These are phyloP conservation scores for Megaleporinus macrocephalus DNA, from an alignment of 2,113 vertebrate species.

Conservation along the genomic window DNA sequence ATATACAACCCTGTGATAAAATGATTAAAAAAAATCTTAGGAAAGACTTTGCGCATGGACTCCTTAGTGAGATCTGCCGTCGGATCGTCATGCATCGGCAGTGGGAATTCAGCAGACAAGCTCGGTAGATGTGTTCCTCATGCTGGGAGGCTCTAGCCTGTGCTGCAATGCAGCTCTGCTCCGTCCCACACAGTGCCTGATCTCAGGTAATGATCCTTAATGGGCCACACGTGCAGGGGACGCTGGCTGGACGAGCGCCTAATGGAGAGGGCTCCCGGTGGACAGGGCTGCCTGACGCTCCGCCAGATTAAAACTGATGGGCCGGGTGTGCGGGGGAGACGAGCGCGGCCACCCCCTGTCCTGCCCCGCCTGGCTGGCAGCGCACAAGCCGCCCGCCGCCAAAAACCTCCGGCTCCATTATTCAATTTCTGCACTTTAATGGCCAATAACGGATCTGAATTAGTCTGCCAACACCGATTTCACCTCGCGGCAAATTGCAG, in stretches of 20 bases:
- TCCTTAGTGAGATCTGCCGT: neutral
- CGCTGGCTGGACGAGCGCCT: conserved; percentile 54
- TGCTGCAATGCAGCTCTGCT: conserved; percentile 26
- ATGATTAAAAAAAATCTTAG: neutral
- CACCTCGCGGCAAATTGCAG: conserved; percentile 63
- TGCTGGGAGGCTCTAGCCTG: neutral
- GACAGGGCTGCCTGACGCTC: conserved; percentile 68
- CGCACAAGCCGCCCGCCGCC: conserved; percentile 19
- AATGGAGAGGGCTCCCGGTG: conserved; percentile 69
- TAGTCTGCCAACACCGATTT: conserved; percentile 79
- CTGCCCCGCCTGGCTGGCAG: conserved; percentile 12
- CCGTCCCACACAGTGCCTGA: conserved; percentile 37
- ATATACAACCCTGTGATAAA: too few species aligned
- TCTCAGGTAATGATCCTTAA: conserved; percentile 70
- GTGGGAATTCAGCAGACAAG: neutral
- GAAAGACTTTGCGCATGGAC: neutral
- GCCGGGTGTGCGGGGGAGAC: conserved; percentile 59
- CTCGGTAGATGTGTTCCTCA: neutral
- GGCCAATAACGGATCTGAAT: conserved; percentile 70
- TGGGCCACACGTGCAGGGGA: conserved; percentile 69
- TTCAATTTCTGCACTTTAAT: conserved; percentile 80
- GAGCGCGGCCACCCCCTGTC: conserved; percentile 56
- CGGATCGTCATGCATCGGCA: neutral
- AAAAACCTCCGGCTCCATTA: conserved; percentile 69
- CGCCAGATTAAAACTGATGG: conserved; percentile 79